phyloP scores from a whole-genome alignment of 1,140 invertebrate species.

The Drosophila pruinosa region DNA sequence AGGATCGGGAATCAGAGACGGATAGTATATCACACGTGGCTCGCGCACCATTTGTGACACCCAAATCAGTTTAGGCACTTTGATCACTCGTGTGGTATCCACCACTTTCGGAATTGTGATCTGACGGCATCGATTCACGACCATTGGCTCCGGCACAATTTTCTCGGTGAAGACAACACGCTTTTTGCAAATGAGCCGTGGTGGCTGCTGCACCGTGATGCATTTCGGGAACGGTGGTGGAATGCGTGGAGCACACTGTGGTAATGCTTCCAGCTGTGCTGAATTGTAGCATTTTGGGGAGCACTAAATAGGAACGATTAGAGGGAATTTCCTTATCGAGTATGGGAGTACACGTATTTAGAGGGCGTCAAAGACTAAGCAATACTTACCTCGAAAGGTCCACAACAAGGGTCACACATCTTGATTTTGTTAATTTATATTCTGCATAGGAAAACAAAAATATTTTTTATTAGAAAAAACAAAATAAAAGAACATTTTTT shows the following conservation, averaged over 20 bases:
- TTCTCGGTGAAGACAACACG: conserved; percentile 61
- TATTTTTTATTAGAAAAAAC: neutral
- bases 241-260: conserved; percentile 60
- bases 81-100: conserved; percentile 61
- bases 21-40: conserved; percentile 63
- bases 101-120: conserved; percentile 68
- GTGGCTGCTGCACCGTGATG: conserved; percentile 70
- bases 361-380: neutral
- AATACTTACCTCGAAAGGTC: conserved; percentile 73
- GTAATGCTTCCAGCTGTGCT: conserved; percentile 54
- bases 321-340: neutral
- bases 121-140: conserved; percentile 60
- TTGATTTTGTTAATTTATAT: conserved; percentile 36
- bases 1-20: conserved; percentile 66
- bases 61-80: conserved; percentile 66
- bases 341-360: neutral
- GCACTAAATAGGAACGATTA: conserved; percentile 34
- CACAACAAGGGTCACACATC: conserved; percentile 75
- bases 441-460: conserved; percentile 20
- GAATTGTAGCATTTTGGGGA: conserved; percentile 61
- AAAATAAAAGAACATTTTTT: neutral
- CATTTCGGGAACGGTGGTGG: conserved; percentile 61
- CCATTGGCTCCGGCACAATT: conserved; percentile 62
- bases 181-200: conserved; percentile 63
- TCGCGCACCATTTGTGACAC: conserved; percentile 65